Base-by-base conservation (phyloP, 1,140 invertebrate genomes). In the Polyergus mexicanus region DNA sequence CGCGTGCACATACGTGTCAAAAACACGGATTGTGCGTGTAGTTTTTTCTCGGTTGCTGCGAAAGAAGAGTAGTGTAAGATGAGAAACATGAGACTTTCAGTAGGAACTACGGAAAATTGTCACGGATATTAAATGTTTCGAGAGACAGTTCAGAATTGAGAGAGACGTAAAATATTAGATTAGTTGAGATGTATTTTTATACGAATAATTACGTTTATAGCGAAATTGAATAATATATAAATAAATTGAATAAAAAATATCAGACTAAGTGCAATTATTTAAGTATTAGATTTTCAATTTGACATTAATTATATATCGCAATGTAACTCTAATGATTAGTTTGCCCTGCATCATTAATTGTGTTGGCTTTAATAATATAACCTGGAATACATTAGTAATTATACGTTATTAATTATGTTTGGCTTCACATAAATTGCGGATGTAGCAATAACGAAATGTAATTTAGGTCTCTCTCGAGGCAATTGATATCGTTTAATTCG, bases 351-450 rank as follows among this genome's bases (percentile, higher is more conserved):
- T 62, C 68, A 83, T 83, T 83, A 83, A 83, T 83, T 38, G 56
- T 16, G 54, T 83, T 47, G 78, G 35, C 56, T 83, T 83, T 72
- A 83, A 83, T 83, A 83, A 72, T 83, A 54, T 74, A 83, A 60
- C 78, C 78, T 22, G 68, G 19, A 74, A 83, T 72, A 60, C 41
- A 83, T 83, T 83, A 74, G 68, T 83, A 83, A 83, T 83, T 83
- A 83, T 25, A 72, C 78, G 78, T 71, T 83, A 60, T 47, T 74
- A 74, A 83, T 83, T 51, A 81, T 81, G 78, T 66, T 72, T 71
- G 78, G 51, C 66, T 54, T 71, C 78, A 60, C 28, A 28, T 69
- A 74, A 72, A 60, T 83, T 74, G 38, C 54, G 44, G 13, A 60
- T 44, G 54, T 60, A 54, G 54, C 47, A 83, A 44, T 54, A 72